These are phyloP conservation scores for Meles meles DNA, from an alignment of 2,113 vertebrate genomes.

Conservation along the genomic window DNA sequence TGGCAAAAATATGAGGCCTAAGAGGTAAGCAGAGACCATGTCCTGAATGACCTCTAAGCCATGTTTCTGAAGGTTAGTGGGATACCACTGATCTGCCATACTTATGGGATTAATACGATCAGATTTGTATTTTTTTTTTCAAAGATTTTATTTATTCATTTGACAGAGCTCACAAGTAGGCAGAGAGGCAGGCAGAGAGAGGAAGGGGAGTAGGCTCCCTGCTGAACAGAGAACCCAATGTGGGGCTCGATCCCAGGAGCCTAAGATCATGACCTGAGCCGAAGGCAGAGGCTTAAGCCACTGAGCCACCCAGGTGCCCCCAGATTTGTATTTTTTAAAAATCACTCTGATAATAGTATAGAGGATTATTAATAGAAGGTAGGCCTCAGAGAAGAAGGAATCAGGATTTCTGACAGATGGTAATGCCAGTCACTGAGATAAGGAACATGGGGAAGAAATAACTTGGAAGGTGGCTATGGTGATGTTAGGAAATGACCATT, in stretches of 20 bases:
- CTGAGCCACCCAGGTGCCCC: no score
- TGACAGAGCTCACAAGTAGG: no score
- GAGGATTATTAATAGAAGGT: background rate
- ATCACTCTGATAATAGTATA: background rate
- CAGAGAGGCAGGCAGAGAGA: no score
- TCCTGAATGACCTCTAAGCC: background rate
- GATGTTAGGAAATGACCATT: background rate
- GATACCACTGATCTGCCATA: background rate
- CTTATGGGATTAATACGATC: background rate
- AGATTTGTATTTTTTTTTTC: background rate
- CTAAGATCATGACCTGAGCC: no score
- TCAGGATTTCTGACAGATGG: background rate
- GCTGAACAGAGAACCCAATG: no score
- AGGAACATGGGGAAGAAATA: background rate
- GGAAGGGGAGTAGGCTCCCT: no score
- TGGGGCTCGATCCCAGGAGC: no score
- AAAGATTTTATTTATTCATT: no score
- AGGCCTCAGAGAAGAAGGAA: background rate
- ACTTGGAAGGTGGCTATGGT: background rate
- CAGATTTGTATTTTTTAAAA: background rate
- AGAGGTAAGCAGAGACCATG: background rate
- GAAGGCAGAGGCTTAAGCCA: no score
- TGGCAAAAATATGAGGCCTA: background rate
- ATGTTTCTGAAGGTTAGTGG: background rate
- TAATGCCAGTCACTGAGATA: background rate